These are phyloP conservation scores for Penaeus vannamei DNA, from an alignment of 1,140 invertebrate genomes.

Conservation along the genomic window DNA sequence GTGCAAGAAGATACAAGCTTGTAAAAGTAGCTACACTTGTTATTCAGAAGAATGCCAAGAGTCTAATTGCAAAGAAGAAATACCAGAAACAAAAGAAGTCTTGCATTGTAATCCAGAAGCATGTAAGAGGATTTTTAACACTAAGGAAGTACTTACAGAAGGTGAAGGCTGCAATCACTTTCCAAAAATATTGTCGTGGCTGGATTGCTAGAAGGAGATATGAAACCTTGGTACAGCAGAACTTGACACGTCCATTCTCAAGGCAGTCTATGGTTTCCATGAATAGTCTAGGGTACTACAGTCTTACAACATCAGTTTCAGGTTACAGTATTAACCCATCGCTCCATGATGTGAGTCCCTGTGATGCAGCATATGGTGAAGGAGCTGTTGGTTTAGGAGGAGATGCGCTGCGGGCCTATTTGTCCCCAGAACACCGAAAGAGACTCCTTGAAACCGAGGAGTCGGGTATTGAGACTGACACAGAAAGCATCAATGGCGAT, in stretches of 20 bases:
- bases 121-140: slow-evolving; percentile 24
- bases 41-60: slow-evolving; percentile 59
- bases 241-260: slow-evolving; percentile 30
- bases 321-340: slow-evolving; percentile 51
- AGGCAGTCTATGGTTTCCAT: slow-evolving; percentile 48
- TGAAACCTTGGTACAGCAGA: slow-evolving; percentile 36
- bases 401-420: slow-evolving; percentile 33
- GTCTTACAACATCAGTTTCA: slow-evolving; percentile 49
- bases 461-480: slow-evolving; percentile 67
- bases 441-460: slow-evolving; percentile 66
- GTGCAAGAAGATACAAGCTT: slow-evolving; percentile 31
- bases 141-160: slow-evolving; percentile 33
- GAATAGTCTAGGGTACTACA: slow-evolving; percentile 54
- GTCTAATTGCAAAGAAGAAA: slow-evolving; percentile 36
- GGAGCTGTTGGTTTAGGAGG: slow-evolving; percentile 35
- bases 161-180: slow-evolving; percentile 30
- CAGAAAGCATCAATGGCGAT: slow-evolving; percentile 66
- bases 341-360: slow-evolving; percentile 36
- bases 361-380: slow-evolving; percentile 16
- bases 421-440: slow-evolving; percentile 49
- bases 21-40: slow-evolving; percentile 32
- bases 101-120: slow-evolving; percentile 54
- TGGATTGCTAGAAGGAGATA: slow-evolving; percentile 51
- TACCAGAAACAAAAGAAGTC: slow-evolving; percentile 40
- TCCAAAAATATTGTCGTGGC: slow-evolving; percentile 59